A percentile compares a stretch with the other conserved stretches of the same genome.
These are phyloP conservation scores for Climacteris rufus DNA, from an alignment of 2,113 vertebrate genomes.

Conservation along the genomic window DNA sequence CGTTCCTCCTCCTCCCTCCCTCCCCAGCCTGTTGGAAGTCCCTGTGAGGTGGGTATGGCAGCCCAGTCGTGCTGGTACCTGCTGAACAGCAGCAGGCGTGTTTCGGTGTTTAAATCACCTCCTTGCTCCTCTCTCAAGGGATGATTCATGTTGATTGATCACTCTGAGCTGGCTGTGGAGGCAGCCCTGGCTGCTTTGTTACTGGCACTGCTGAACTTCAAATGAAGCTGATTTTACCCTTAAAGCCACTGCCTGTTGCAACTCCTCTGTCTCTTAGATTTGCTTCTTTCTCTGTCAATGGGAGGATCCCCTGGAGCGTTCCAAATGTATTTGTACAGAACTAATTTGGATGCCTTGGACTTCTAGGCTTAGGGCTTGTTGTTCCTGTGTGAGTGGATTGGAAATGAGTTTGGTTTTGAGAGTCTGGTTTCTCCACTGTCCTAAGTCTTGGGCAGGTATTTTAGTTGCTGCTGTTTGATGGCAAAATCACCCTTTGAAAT, in stretches of 20 bases:
- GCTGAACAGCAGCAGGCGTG: slow-evolving; percentile 26
- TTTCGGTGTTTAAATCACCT: slow-evolving; percentile 2
- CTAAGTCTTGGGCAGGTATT: background rate
- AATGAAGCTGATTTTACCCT: background rate
- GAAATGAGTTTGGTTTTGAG: background rate
- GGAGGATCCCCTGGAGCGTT: background rate
- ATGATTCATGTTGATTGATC: slow-evolving; percentile 53
- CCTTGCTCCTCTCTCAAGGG: background rate
- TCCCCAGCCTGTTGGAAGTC: background rate
- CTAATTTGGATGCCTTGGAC: background rate
- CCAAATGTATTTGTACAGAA: background rate
- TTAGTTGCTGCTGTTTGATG: background rate
- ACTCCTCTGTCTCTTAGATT: background rate
- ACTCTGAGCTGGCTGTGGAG: background rate
- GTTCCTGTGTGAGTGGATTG: background rate
- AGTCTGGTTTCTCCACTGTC: background rate
- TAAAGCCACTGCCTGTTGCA: background rate
- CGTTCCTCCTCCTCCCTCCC: background rate
- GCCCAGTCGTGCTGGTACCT: slow-evolving; percentile 30
- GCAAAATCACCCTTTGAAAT: background rate
- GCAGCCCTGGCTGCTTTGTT: background rate
- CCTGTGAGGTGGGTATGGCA: background rate
- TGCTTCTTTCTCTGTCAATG: background rate
- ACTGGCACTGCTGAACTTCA: background rate
- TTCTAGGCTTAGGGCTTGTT: background rate